Base-by-base conservation (phyloP, 2,113 vertebrate genomes). In the Pelecanus crispus region DNA sequence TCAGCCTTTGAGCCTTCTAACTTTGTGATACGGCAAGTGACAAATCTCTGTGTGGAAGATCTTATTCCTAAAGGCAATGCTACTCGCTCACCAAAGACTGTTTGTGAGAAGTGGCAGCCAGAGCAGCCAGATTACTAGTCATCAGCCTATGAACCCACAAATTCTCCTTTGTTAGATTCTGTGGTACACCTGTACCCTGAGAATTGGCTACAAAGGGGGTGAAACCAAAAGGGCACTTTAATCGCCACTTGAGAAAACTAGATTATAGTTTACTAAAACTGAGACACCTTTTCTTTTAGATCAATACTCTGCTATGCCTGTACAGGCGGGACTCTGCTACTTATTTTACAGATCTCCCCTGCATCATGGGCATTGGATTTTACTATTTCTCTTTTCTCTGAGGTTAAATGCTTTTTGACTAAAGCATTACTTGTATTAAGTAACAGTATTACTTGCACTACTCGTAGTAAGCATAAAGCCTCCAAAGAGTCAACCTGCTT, bases 191-290 rank as follows among this genome's bases (percentile, higher is more conserved):
- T 50, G 5, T 28, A 19, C 28, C 28, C 55, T n/a, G n/a, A 52
- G n/a, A 73, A 40, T 2, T 50, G 38, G 44, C 67, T 50, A 19
- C 0, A 1, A 65, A 56, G 34, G 9, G 2, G 4, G 3, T 42
- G 22, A 65, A 94, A n/a, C 22, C 42, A 55, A 81, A 67, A 36
- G 11, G 14, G 2, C 7, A 10, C 10, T 40, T 71, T 13, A 36
- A 44, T 40, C 17, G 45, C 18, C 10, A 1, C 17, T 56, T 68
- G 58, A 56, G 52, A 80, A 55, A 78, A 78, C n/a, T 20, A n/a
- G 9, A 22, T 55, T 17, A 5, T 13, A 17, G 21, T 58, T 62
- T 56, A 56, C 18, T 29, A 18, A 65, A 93, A 47, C 24, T 28
- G 29, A 90, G 17, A 49, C 1, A 6, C 3, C 10, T 80, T 80